These are phyloP conservation scores for Rhipidura dahli DNA, from an alignment of 2,113 vertebrate genomes.

Conservation along the genomic window DNA sequence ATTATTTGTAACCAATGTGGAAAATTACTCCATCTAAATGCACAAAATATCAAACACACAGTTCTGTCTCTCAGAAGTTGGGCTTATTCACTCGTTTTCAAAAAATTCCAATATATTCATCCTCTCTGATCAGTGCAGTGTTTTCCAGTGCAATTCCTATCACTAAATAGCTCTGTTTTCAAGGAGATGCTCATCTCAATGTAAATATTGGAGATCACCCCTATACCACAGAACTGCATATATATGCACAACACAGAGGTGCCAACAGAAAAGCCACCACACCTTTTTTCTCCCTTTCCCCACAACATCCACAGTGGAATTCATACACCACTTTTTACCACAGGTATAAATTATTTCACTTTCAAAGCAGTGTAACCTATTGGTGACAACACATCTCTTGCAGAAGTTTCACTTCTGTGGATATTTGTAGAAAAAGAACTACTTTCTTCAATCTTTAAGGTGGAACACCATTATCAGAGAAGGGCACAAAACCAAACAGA, in stretches of 20 bases:
- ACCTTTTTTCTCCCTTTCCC: background rate
- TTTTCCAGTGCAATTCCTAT: background rate
- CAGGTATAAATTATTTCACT: background rate
- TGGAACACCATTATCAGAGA: background rate
- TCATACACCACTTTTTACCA: background rate
- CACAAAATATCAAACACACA: background rate
- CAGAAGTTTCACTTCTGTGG: background rate
- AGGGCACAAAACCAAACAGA: background rate
- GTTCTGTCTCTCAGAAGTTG: background rate
- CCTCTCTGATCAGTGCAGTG: background rate
- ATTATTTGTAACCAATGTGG: background rate
- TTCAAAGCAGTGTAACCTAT: background rate
- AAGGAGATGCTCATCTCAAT: background rate
- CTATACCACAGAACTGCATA: background rate
- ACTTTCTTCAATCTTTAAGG: background rate
- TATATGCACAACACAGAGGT: background rate
- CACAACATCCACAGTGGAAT: background rate
- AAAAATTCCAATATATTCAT: background rate
- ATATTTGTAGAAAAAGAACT: background rate
- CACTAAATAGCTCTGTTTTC: background rate
- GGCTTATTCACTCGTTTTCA: background rate
- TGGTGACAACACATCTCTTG: background rate
- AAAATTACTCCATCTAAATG: background rate
- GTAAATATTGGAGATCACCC: background rate
- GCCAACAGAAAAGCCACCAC: background rate